Evolutionary conservation across 35 echinoderm and acorn worm species (phyloP).

Genomic region (Strongylocentrotus purpuratus): DNA sequence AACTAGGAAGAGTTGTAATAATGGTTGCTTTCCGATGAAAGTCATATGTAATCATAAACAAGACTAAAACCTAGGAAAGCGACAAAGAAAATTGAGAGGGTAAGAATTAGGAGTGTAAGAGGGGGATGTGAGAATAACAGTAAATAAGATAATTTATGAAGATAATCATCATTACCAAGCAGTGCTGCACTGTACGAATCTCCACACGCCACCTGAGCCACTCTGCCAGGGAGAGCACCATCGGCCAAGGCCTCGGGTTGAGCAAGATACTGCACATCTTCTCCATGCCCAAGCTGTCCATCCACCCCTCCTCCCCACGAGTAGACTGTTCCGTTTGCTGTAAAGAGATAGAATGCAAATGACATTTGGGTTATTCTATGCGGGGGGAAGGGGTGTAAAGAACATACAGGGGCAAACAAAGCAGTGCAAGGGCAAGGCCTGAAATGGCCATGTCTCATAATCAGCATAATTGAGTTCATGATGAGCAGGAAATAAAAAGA

Average conservation of each 20-base stretch:
- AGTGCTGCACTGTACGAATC: slow-evolving; percentile 87
- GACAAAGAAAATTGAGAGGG: too few species aligned
- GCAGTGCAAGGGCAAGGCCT: too few species aligned
- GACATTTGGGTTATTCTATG: background rate
- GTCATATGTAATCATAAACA: too few species aligned
- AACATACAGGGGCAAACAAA: too few species aligned
- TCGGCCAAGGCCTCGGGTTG: slow-evolving; percentile 62
- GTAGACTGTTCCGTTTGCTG: slow-evolving; percentile 88
- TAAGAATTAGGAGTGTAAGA: too few species aligned
- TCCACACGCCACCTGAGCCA: slow-evolving; percentile 77
- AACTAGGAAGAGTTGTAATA: too few species aligned
- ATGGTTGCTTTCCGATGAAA: too few species aligned
- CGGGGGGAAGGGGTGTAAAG: background rate
- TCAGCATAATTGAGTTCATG: too few species aligned
- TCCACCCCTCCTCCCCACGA: slow-evolving; percentile 81
- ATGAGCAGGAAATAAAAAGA: too few species aligned
- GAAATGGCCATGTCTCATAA: too few species aligned
- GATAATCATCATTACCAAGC: slow-evolving; percentile 55
- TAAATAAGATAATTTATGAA: background rate
- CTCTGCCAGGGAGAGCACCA: slow-evolving; percentile 51
- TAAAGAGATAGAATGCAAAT: slow-evolving; percentile 6
- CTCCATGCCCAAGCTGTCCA: slow-evolving; percentile 88
- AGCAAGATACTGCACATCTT: slow-evolving; percentile 57
- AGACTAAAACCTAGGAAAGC: too few species aligned
- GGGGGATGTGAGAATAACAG: too few species aligned